Conservation (phyloP, 2,113 vertebrate genomes). For the Phrynocephalus versicolor region DNA sequence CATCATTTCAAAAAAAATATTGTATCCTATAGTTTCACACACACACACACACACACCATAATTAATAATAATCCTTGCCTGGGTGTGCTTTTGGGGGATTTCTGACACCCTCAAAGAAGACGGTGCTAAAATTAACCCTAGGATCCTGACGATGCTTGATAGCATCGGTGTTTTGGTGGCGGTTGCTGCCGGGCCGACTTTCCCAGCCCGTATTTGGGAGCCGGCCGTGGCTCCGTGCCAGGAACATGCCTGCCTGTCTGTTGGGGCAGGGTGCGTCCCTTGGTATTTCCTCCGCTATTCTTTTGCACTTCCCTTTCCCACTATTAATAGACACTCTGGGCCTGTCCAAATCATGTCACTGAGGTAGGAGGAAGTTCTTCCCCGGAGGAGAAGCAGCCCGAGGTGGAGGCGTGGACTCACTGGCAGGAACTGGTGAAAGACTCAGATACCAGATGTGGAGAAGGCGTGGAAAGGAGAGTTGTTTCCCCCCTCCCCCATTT, state of each 20-base stretch:
- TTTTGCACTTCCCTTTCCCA: slow-evolving; percentile 73
- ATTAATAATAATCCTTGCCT: no score
- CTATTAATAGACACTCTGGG: slow-evolving; percentile 80
- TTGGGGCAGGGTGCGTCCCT: slow-evolving; percentile 56
- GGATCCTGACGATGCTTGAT: slow-evolving; percentile 10
- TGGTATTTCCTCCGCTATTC: slow-evolving; percentile 77
- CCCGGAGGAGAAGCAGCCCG: slow-evolving; percentile 48
- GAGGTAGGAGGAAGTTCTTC: slow-evolving; percentile 17
- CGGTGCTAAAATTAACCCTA: slow-evolving; percentile 16
- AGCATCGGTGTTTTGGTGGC: accelerated
- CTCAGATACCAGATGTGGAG: slow-evolving; percentile 14
- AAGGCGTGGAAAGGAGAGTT: neutral
- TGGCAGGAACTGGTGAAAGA: neutral
- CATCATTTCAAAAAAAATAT: no score
- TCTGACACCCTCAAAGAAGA: neutral
- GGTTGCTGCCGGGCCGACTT: neutral
- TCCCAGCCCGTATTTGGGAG: slow-evolving; percentile 59
- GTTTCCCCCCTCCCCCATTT: slow-evolving; percentile 43
- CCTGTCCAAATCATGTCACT: slow-evolving; percentile 57
- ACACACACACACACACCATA: no score
- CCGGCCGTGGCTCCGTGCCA: slow-evolving; percentile 30
- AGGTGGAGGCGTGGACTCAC: slow-evolving; percentile 43
- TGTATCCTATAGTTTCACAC: no score
- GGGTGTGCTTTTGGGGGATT: neutral
- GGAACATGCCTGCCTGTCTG: neutral